These are phyloP conservation scores for Cichlasoma orientale DNA, from an alignment of 2,797 vertebrate genomes.

Conservation along the genomic window DNA sequence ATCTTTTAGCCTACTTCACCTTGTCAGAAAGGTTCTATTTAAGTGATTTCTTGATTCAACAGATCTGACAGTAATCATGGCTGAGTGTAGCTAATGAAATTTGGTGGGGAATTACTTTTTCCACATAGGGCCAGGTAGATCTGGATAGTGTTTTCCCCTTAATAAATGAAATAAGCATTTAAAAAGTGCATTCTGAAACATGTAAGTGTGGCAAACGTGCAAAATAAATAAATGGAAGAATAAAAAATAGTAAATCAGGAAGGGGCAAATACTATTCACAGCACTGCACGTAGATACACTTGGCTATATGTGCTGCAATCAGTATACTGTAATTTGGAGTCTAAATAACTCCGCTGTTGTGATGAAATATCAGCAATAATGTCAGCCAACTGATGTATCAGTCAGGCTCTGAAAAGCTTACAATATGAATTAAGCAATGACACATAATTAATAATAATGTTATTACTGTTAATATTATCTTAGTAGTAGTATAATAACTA, in stretches of 20 bases:
- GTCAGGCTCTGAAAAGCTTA: background rate
- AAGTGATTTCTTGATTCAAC: too few species aligned
- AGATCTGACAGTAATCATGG: too few species aligned
- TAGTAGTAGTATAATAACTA: background rate
- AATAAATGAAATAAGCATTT: background rate
- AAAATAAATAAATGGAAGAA: too few species aligned
- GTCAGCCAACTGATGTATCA: background rate
- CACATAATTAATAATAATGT: background rate
- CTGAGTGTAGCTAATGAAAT: too few species aligned
- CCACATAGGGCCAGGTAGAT: background rate
- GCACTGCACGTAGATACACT: background rate
- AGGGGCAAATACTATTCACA: background rate
- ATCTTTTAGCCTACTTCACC: too few species aligned
- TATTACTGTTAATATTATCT: too few species aligned
- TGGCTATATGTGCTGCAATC: background rate
- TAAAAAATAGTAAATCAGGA: too few species aligned
- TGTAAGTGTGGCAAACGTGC: too few species aligned
- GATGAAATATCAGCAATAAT: background rate
- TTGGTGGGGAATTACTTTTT: background rate
- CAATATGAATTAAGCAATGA: background rate
- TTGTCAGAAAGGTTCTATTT: too few species aligned
- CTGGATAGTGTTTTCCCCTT: background rate
- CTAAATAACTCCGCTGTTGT: background rate
- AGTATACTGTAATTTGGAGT: too few species aligned
- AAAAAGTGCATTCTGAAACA: background rate